Evolutionary conservation across 2,888 invertebrate species (phyloP).

Genomic region (Limnephilus rhombicus): DNA sequence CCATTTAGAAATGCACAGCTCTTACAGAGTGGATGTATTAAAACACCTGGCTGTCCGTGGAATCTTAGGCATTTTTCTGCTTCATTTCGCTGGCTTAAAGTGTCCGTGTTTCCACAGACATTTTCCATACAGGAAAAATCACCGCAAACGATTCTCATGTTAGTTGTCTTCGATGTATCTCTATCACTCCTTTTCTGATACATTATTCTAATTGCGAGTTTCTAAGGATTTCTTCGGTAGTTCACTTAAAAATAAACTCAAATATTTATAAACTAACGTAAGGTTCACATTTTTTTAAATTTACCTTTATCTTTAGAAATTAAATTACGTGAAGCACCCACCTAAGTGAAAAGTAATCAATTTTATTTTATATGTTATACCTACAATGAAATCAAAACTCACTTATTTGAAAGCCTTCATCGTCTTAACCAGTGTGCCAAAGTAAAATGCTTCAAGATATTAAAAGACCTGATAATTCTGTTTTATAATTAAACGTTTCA

Average conservation of each 20-base stretch:
- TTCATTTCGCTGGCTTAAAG: no score
- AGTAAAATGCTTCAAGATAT: not conserved
- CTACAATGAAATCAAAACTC: not conserved
- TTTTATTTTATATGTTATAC: not conserved
- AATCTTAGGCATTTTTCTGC: no score
- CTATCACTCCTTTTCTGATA: no score
- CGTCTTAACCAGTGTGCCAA: not conserved
- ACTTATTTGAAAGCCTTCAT: not conserved
- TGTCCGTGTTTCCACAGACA: no score
- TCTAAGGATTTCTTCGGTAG: not conserved
- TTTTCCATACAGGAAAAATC: no score
- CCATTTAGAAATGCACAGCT: no score
- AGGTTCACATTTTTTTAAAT: no score
- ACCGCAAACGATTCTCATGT: no score
- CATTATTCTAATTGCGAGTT: not conserved
- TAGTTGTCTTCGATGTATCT: no score
- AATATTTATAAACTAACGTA: not conserved
- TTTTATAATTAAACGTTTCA: slow-evolving; percentile 34
- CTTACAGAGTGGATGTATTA: no score
- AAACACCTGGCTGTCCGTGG: no score
- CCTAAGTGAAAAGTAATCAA: not conserved
- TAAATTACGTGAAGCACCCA: not conserved
- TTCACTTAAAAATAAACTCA: not conserved
- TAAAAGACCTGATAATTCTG: not conserved
- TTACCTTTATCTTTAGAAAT: not conserved